Evolutionary conservation across 1,140 invertebrate species (phyloP), one percentile per base, ranked within the genome.

Genomic region (Drosophila melanica): DNA sequence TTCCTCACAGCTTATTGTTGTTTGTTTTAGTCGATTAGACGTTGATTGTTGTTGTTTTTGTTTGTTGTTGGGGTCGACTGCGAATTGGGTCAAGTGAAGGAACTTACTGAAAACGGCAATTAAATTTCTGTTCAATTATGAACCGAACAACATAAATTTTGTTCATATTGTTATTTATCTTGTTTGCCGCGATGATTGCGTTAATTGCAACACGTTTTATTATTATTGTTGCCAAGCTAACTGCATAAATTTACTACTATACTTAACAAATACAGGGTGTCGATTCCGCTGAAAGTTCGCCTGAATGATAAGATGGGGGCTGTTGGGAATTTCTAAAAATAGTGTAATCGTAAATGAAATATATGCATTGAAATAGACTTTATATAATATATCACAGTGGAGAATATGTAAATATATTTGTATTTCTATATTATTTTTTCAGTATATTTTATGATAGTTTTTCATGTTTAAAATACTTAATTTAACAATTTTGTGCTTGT

Each of bases 91-190:
- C 82, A 87, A 87, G 82, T 79, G 18, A 73, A 89, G 84, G 73
- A 87, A 77, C 79, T 84, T 74, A 89, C 82, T 79, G 14, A 74
- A 85, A 86, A 87, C 75, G 81, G 78, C 78, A 81, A 86, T 86
- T 86, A 87, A 86, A 89, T 77, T 82, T 89, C 77, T 77, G 81
- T 58, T 81, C 70, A 85, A 81, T 78, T 86, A 86, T 72, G 81
- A 59, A 30, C 50, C 66, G 62, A 86, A 78, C 67, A 85, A 81
- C 81, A 86, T 86, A 71, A 78, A 76, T 79, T 63, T 81, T 69
- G 44, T 62, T 75, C 57, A 78, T 75, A 79, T 64, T 81, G 57
- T 68, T 81, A 44, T 69, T 66, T 53, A 65, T 64, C 63, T 65
- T 81, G 78, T 75, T 27, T 76, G 44, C 60, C 47, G 33, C 16